Base-by-base conservation (phyloP, 2,113 vertebrate genomes). In the Copsychus sechellarum region DNA sequence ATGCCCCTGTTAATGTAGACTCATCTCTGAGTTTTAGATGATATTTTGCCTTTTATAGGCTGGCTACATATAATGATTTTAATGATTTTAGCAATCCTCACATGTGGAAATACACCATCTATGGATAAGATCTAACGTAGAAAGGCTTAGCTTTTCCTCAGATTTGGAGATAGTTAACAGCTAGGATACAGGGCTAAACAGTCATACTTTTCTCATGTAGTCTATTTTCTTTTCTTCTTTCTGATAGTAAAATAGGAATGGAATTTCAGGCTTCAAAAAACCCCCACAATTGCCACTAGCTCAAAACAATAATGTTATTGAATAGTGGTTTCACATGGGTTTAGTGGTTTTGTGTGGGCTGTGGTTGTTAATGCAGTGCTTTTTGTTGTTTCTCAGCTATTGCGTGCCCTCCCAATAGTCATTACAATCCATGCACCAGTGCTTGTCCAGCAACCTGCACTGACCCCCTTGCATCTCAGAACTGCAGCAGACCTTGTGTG, bases 371-470 rank as follows among this genome's bases (percentile, higher is more conserved):
- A 73, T 77, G 81, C 7, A 56, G 29, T 47, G 23, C 9, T 51
- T 97, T 34, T 22, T 69, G 5, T 23, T 72, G 9, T 53, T 61
- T 71, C 82, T 28, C 96, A 98, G 98, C 94, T 23, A 12, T 98
- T 88, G 26, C 47, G 16, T 98, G 98, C 47, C 96, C 97, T 97
- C 64, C 93, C 71, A 97, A 98, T 50, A 98, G 98, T 77, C 48
- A 57, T 20, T 98, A 98, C 11, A 88, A 97, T 31, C 53, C n/a
- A 8, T 98, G 98, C 28, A 67, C 88, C 48, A 96, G 90, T 8
- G 94, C 97, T 58, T 98, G 98, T 57, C 98, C 97, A 0, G 61
- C 93, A 56, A 96, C 98, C 24, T 98, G 98, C 77, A 66, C 78
- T 60, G 71, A 86, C 4, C 34, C 58, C 9, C 81, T 93, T 1